These are phyloP conservation scores for Drosophila flavopinicola DNA, from an alignment of 2,888 invertebrate species.

Conservation along the genomic window DNA sequence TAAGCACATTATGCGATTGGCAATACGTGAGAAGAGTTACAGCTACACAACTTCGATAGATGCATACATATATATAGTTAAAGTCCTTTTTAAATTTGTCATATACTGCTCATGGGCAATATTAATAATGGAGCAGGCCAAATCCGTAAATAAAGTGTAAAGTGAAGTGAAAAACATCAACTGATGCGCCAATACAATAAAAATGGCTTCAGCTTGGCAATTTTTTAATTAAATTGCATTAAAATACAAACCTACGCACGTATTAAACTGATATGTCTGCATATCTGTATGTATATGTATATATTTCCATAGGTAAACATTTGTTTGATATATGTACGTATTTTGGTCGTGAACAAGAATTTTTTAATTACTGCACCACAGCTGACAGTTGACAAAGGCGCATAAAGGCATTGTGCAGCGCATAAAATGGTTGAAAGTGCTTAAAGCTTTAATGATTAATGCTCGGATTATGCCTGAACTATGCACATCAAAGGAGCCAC, in stretches of 20 bases:
- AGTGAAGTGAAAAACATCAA: conserved; percentile 8
- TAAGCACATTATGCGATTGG: conserved; percentile 46
- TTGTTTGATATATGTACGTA: conserved; percentile 13
- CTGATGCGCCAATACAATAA: conserved; percentile 17
- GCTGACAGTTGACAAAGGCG: conserved; percentile 35
- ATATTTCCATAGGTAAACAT: conserved; percentile 17
- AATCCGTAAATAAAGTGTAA: conserved; percentile 63
- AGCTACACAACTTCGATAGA: background rate
- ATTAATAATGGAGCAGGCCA: conserved; percentile 55
- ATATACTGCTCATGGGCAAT: conserved; percentile 29
- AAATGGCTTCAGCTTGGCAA: conserved; percentile 41
- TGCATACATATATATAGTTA: conserved; percentile 38
- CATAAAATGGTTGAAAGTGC: conserved; percentile 23
- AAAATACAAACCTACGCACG: conserved; percentile 31
- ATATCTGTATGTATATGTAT: conserved; percentile 13
- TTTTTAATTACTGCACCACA: conserved; percentile 61
- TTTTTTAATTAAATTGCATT: conserved; percentile 68
- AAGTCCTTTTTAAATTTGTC: conserved; percentile 15
- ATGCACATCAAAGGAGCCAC: conserved; percentile 25
- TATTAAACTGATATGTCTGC: conserved; percentile 17
- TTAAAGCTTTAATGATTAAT: conserved; percentile 46
- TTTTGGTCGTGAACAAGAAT: conserved; percentile 19
- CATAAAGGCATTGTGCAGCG: conserved; percentile 19
- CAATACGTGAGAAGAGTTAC: conserved; percentile 3
- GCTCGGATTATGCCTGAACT: conserved; percentile 33